phyloP scores from a whole-genome alignment of 2,797 vertebrate genomes.

The Channallabes apus region DNA sequence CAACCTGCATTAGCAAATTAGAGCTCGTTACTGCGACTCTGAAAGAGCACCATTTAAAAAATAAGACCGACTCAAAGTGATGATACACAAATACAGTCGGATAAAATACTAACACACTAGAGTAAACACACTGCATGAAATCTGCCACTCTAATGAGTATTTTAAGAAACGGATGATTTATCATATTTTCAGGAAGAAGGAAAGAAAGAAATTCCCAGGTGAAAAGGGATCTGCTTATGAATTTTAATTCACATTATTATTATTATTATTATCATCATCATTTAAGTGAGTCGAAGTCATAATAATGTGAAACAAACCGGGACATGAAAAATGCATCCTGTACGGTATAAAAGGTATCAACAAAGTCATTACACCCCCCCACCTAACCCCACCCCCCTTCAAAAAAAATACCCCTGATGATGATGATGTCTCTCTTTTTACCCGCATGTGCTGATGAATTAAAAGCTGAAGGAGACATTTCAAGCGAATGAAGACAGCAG shows the following conservation, averaged over 20 bases:
- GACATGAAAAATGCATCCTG: constrained; percentile 24
- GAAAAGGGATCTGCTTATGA: neutral
- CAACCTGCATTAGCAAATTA: neutral
- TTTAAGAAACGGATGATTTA: neutral
- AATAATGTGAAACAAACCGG: neutral
- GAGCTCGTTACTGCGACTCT: neutral
- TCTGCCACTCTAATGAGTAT: neutral
- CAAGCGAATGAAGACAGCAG: constrained; percentile 25
- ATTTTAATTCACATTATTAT: constrained; percentile 32
- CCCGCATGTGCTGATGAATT: constrained; percentile 40
- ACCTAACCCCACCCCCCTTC: too few relatives aligned
- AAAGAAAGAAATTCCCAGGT: neutral
- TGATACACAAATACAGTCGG: neutral
- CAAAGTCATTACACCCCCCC: neutral
- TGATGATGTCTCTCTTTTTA: constrained; percentile 20
- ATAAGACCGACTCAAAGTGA: neutral
- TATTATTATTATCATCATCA: too few relatives aligned
- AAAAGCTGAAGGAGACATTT: constrained; percentile 30
- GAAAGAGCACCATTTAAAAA: constrained; percentile 12
- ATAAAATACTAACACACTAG: neutral
- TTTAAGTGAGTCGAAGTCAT: constrained; percentile 19
- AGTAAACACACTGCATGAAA: neutral
- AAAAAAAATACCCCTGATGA: neutral
- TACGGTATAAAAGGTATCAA: constrained; percentile 31
- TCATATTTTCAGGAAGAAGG: neutral